Percentiles rank a stretch among this genome's conserved stretches.
These are phyloP conservation scores for Corythornis madagascariensis DNA, from an alignment of 2,113 vertebrate genomes.

Conservation along the genomic window DNA sequence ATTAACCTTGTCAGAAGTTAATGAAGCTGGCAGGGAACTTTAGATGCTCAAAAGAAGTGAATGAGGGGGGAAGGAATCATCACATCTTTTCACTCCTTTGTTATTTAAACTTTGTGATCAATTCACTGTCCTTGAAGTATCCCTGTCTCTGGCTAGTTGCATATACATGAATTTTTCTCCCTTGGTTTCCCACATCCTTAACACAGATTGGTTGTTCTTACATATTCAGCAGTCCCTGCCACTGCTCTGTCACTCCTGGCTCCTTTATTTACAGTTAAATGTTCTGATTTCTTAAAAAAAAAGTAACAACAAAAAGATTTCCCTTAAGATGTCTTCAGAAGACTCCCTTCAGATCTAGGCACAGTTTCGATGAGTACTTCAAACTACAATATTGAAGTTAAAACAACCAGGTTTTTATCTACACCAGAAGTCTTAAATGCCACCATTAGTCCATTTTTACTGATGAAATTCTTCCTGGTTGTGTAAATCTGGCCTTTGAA, in stretches of 20 bases:
- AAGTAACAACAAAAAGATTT: background rate
- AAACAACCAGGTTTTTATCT: background rate
- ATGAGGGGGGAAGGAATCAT: background rate
- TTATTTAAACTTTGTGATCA: background rate
- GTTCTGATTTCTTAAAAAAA: background rate
- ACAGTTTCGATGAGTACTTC: background rate
- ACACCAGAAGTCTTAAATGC: background rate
- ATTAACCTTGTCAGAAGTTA: background rate
- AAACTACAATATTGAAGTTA: background rate
- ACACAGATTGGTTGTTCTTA: background rate
- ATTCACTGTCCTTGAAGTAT: background rate
- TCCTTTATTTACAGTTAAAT: background rate
- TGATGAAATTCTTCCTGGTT: background rate
- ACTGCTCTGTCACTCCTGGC: background rate
- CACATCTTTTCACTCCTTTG: background rate
- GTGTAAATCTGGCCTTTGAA: background rate
- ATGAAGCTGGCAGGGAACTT: background rate
- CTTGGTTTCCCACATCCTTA: accelerated
- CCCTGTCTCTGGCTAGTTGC: background rate
- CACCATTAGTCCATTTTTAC: background rate
- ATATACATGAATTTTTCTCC: background rate
- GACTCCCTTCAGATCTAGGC: background rate
- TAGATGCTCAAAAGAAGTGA: background rate
- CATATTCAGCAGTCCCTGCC: background rate
- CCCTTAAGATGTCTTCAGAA: background rate